phyloP scores from a whole-genome alignment of 1,140 invertebrate species.

The Leptinotarsa defecta region DNA sequence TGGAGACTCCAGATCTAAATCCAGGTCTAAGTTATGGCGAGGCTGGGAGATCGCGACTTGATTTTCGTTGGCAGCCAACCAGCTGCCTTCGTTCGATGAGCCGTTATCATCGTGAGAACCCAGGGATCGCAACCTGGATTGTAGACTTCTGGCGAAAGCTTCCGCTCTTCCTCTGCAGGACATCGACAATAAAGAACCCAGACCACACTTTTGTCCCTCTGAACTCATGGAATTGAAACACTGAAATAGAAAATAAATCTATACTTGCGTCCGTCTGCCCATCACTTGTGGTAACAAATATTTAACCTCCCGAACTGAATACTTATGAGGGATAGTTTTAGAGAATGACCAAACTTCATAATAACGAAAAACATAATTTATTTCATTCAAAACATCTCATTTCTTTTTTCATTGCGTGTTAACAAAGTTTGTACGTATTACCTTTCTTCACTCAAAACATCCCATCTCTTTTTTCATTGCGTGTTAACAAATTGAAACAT shows the following conservation, averaged over 20 bases:
- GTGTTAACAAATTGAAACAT: no score
- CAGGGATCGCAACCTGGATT: slow-evolving; percentile 71
- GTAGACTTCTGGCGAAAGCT: slow-evolving; percentile 76
- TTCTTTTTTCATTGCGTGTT: no score
- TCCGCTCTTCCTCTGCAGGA: slow-evolving; percentile 78
- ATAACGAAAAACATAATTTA: no score
- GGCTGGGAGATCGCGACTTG: slow-evolving; percentile 54
- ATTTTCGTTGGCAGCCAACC: slow-evolving; percentile 54
- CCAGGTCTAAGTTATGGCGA: slow-evolving; percentile 61
- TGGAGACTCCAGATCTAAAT: slow-evolving; percentile 66
- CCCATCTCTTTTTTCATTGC: no score
- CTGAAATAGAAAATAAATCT: neutral
- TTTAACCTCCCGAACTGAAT: no score
- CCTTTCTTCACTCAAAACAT: no score
- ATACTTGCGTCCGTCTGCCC: no score
- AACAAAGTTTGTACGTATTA: no score
- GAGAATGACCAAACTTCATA: no score
- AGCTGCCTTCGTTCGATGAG: slow-evolving; percentile 56
- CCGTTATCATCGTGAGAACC: slow-evolving; percentile 57
- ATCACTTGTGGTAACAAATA: no score
- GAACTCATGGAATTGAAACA: slow-evolving; percentile 36
- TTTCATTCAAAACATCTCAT: no score
- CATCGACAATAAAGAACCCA: slow-evolving; percentile 64
- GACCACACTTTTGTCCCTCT: slow-evolving; percentile 55
- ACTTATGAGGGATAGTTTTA: no score